Evolutionary conservation across 2,888 invertebrate genomes (phyloP), one percentile per base, ranked within the genome.

Genomic region (Eilema sororculum): DNA sequence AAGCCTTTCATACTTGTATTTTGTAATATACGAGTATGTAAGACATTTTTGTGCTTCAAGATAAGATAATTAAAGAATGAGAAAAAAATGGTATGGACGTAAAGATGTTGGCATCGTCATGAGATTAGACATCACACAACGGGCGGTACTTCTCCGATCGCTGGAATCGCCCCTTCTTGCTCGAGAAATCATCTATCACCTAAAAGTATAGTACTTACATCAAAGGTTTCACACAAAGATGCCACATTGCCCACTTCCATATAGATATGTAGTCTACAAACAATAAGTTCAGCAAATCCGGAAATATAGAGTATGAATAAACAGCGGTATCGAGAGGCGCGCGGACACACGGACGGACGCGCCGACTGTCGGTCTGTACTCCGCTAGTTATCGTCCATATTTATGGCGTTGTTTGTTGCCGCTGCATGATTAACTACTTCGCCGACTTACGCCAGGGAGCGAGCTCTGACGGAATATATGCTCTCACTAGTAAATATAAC

Each of bases 391-490:
- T 62, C 13, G 62, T 22, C 20, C 24, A 37, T 63, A 63, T 63
- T 63, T 63, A 41, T 25, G 41, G 41, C 9, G 25, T 22, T 28
- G 46, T 63, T 63, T 52, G 46, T 30, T 52, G 52, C n/a, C 25
- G 12, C 2, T 28, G 0, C 52, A 12, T 52, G 28, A 64, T 52
- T 52, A 52, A 64, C 46, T 52, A 28, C 28, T 52, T 25, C 46
- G 22, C 62, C 37, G 22, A 46, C 60, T 60, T 63, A 4, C 41
- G 20, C 16, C 28, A 59, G 20, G 16, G 59, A 59, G 59, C 9
- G 25, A 28, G 28, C 28, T 0, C 58, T 28, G 28, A 2, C 2
- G 5, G 13, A 59, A 28, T 6, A 13, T 59, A 20, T 46, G 20
- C 52, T 52, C 52, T 52, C 9, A 52, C n/a, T 52, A 20, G 20